Evolutionary conservation across 2,888 invertebrate genomes (phyloP), one percentile per base, ranked within the genome.

Genomic region (Cephalotes varians): DNA sequence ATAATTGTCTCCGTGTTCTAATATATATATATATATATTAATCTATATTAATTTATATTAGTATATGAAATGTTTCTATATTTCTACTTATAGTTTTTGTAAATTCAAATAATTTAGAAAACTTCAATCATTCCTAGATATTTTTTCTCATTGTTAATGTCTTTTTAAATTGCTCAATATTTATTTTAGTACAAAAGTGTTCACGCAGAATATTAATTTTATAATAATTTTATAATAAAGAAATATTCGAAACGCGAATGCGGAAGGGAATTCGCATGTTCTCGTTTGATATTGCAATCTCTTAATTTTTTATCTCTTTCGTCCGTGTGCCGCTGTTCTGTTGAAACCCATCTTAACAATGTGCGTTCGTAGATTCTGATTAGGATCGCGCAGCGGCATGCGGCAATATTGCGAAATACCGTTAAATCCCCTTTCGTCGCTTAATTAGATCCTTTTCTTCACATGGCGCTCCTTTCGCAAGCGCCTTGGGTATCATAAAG

Each of bases 311-410:
- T 37, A 28, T 18, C 40, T 64, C 51, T 64, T 49, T 47, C 21
- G 44, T 31, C 6, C 37, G 37, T 49, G 25, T 49, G 10, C 7
- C 4, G n/a, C 28, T 28, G 21, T 31, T 15, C 9, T 62, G 81
- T 21, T 69, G 80, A 83, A 83, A 85, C 58, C 18, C 72, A 60
- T 44, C 37, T 69, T 81, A 65, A 73, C 65, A 58, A 40, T 69
- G 65, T 56, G 12, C 62, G 51, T 69, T 84, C 77, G 69, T 84
- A 79, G 65, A 82, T 80, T 82, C 80, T 65, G 84, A 84, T 80
- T 74, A 82, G 58, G 58, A 67, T 72, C 69, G 69, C 69, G 58
- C 72, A 31, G 28, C 64, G 71, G 47, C 40, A 40, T 21, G 40
- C 44, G 54, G 58, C 60, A 81, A 74, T 82, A 82, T 58, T 56